Percentiles rank a stretch among this genome's conserved stretches.
Evolutionary conservation across 2,888 invertebrate species (phyloP).

Genomic region (Osmoderma eremita): DNA sequence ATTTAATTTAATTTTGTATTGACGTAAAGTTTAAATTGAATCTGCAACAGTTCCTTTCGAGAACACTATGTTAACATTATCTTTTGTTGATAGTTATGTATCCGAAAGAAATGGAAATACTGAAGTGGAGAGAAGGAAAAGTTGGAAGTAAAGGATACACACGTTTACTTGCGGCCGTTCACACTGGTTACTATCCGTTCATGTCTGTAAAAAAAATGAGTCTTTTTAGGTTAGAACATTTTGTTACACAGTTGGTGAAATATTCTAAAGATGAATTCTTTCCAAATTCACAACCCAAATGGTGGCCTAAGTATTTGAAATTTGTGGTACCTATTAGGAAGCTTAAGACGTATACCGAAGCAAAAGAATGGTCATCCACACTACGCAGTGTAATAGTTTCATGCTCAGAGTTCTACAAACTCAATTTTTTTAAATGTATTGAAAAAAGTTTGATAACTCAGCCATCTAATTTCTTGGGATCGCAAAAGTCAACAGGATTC

Average conservation of each 20-base stretch:
- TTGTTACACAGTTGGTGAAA: constrained; percentile 42
- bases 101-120: constrained; percentile 14
- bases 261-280: constrained; percentile 27
- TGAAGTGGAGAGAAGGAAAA: constrained; percentile 20
- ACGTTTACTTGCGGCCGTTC: constrained; percentile 18
- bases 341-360: constrained; percentile 21
- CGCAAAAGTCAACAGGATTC: not conserved
- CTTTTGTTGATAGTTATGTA: not conserved
- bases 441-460: constrained; percentile 8
- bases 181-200: constrained; percentile 42
- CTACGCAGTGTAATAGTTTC: constrained; percentile 45
- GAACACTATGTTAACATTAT: not conserved
- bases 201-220: constrained; percentile 41
- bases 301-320: constrained; percentile 50
- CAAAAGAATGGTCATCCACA: constrained; percentile 45
- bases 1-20: not conserved
- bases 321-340: constrained; percentile 43
- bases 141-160: not conserved
- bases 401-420: constrained; percentile 44
- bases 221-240: constrained; percentile 34
- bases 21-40: not conserved
- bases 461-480: not conserved
- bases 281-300: constrained; percentile 42
- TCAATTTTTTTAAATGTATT: constrained; percentile 18
- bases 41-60: not conserved